A percentile compares a stretch with the other conserved stretches of the same genome.
These are phyloP conservation scores for Diorhabda carinulata DNA, from an alignment of 1,140 invertebrate genomes.

Conservation along the genomic window DNA sequence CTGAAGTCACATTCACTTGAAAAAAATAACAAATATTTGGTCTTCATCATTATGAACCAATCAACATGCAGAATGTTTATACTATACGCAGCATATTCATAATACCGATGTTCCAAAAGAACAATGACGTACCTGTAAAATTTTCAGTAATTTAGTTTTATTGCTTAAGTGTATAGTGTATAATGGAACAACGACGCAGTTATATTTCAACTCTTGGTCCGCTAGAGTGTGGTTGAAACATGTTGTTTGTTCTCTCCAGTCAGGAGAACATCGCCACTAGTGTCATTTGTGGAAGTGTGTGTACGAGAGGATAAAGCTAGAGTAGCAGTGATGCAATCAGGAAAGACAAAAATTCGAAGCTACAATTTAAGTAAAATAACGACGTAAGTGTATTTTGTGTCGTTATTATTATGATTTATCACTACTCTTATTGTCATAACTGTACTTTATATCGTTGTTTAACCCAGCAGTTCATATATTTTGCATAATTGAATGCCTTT, in stretches of 20 bases:
- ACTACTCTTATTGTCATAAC: background rate
- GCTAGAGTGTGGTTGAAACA: background rate
- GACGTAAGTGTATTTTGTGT: background rate
- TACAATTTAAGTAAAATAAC: too few relatives aligned
- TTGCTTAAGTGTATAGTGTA: background rate
- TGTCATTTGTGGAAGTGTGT: background rate
- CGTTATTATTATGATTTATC: background rate
- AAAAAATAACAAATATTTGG: too few relatives aligned
- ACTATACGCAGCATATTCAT: background rate
- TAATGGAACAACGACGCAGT: background rate
- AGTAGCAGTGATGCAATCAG: background rate
- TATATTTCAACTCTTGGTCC: background rate
- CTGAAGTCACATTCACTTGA: too few relatives aligned
- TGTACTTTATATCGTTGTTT: background rate
- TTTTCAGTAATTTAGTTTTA: background rate
- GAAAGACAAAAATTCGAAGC: too few relatives aligned
- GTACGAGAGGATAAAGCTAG: background rate
- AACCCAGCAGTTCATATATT: background rate
- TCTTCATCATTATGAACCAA: too few relatives aligned
- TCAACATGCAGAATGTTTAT: too few relatives aligned
- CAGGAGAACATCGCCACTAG: background rate
- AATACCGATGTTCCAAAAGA: background rate
- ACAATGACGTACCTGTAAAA: conserved; percentile 3
- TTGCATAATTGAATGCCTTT: background rate
- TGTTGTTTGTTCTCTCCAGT: background rate